Evolutionary conservation across 1,140 invertebrate genomes (phyloP).

Genomic region (Philaenus spumarius): DNA sequence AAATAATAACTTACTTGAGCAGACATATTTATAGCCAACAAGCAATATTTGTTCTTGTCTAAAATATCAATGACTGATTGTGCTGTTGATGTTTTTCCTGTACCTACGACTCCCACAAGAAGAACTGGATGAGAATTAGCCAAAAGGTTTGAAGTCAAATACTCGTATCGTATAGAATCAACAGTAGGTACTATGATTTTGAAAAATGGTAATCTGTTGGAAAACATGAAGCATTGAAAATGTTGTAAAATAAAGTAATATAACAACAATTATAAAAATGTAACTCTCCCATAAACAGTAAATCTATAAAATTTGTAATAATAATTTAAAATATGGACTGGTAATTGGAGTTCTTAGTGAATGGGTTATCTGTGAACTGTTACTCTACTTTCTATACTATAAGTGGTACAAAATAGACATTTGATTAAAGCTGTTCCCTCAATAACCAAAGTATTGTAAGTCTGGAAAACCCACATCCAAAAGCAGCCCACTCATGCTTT

Average conservation of each 20-base stretch:
- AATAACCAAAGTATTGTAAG: too few relatives aligned
- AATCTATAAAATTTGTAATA: too few relatives aligned
- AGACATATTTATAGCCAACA: slow-evolving; percentile 76
- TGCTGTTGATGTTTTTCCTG: slow-evolving; percentile 72
- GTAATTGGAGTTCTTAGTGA: too few relatives aligned
- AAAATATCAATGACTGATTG: slow-evolving; percentile 56
- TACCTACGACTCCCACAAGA: slow-evolving; percentile 71
- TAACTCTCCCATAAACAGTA: too few relatives aligned
- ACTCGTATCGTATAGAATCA: slow-evolving; percentile 73
- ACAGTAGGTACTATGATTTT: slow-evolving; percentile 76
- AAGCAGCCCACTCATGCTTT: too few relatives aligned
- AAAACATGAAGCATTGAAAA: slow-evolving; percentile 1
- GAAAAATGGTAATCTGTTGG: slow-evolving; percentile 63
- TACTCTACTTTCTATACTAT: too few relatives aligned
- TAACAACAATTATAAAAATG: too few relatives aligned
- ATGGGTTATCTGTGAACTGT: too few relatives aligned
- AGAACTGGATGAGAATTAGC: slow-evolving; percentile 54
- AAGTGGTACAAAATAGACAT: too few relatives aligned
- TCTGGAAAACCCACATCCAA: too few relatives aligned
- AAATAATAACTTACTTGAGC: slow-evolving; percentile 49
- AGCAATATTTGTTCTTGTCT: slow-evolving; percentile 52
- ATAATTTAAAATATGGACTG: too few relatives aligned
- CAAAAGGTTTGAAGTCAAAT: slow-evolving; percentile 55
- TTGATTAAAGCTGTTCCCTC: too few relatives aligned
- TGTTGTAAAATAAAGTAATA: not conserved